A percentile compares a stretch with the other conserved stretches of the same genome.
Conservation (phyloP, 2,888 invertebrate species). For the Cyclophora albipunctata region DNA sequence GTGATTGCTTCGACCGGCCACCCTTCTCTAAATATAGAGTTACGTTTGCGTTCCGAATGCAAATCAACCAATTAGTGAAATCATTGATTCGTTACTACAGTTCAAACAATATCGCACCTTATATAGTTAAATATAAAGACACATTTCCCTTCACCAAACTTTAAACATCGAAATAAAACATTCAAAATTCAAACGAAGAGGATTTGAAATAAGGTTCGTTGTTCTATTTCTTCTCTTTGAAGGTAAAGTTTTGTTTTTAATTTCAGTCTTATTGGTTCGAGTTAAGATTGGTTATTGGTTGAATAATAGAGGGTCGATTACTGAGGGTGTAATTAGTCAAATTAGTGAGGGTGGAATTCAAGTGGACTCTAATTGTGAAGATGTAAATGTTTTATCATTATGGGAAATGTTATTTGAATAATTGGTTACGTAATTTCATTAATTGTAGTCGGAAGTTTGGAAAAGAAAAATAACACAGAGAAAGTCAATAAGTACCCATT, state of each 20-base stretch:
- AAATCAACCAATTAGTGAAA: conserved; percentile 46
- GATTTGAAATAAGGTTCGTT: conserved; percentile 7
- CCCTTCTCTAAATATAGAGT: conserved; percentile 12
- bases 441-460: too few species aligned
- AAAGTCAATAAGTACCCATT: too few species aligned
- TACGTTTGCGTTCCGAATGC: conserved; percentile 29
- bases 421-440: too few species aligned
- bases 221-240: conserved; percentile 1
- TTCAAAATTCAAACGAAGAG: conserved; percentile 4
- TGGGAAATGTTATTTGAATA: too few species aligned
- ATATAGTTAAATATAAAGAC: not conserved
- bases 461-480: too few species aligned
- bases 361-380: not conserved
- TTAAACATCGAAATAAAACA: not conserved
- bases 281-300: conserved; percentile 17
- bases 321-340: conserved; percentile 56
- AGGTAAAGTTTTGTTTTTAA: not conserved
- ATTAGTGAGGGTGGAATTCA: conserved; percentile 44
- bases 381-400: not conserved
- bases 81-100: conserved; percentile 15
- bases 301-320: conserved; percentile 27
- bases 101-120: conserved; percentile 19
- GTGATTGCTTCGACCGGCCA: conserved; percentile 16
- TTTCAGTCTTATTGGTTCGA: not conserved
- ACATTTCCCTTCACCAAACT: not conserved